Percentiles rank a stretch among this genome's conserved stretches.
These are phyloP conservation scores for Phymorhynchus buccinoides DNA, from an alignment of 1,140 invertebrate genomes.

Conservation along the genomic window DNA sequence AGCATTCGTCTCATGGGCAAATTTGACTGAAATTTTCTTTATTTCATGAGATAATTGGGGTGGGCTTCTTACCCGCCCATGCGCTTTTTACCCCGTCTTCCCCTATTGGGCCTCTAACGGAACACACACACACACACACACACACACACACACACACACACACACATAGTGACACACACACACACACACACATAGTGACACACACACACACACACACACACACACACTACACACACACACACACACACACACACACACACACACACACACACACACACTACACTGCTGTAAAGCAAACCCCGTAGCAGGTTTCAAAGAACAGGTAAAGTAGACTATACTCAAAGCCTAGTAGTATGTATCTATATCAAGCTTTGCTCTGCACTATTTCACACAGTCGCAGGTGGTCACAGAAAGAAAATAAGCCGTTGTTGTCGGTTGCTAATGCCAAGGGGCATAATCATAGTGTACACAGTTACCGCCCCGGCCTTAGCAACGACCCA, in stretches of 20 bases:
- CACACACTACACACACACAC: not conserved
- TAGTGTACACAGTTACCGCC: not conserved
- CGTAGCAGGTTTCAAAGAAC: too few relatives aligned
- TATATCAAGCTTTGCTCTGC: too few relatives aligned
- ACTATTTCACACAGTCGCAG: too few relatives aligned
- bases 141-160: conserved; percentile 7
- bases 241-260: not conserved
- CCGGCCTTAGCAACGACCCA: not conserved
- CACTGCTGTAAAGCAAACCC: not conserved
- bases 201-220: not conserved
- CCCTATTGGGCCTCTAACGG: not conserved
- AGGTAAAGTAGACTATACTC: too few relatives aligned
- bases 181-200: conserved; percentile 8
- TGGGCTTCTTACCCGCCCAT: not conserved
- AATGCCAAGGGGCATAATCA: not conserved
- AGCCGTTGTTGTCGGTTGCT: not conserved
- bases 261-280: not conserved
- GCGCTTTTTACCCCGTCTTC: not conserved
- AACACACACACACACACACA: conserved; percentile 7
- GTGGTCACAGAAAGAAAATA: not conserved
- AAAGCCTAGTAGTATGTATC: too few relatives aligned
- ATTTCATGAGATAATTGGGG: too few relatives aligned
- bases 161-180: not conserved
- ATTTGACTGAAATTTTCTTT: too few relatives aligned
- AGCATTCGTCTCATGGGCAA: too few relatives aligned